Percentiles rank a stretch among this genome's conserved stretches.
Conservation (phyloP, 1,140 invertebrate genomes). For the Heterodera carotae region DNA sequence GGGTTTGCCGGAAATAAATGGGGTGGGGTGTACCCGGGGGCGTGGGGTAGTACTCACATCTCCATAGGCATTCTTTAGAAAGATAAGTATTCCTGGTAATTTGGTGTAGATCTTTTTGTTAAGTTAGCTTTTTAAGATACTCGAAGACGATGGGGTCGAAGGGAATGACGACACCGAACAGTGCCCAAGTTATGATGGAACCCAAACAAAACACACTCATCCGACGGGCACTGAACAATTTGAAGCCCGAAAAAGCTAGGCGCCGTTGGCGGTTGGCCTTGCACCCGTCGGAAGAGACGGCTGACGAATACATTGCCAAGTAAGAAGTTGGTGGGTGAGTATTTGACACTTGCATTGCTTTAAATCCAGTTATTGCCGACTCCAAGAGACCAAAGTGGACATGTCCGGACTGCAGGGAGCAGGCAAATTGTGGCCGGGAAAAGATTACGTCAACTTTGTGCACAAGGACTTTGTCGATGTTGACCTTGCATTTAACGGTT, state of each 20-base stretch:
- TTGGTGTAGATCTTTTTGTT: too few relatives aligned
- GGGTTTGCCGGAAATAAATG: too few relatives aligned
- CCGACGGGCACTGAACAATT: constrained; percentile 56
- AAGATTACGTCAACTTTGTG: constrained; percentile 96
- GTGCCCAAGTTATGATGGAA: constrained; percentile 36
- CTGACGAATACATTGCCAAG: constrained; percentile 61
- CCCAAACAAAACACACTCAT: constrained; percentile 46
- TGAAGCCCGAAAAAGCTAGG: constrained; percentile 53
- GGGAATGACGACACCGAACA: neutral
- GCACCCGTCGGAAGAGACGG: constrained; percentile 53
- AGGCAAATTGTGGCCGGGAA: constrained; percentile 88
- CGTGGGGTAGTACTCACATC: too few relatives aligned
- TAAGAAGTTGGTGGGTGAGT: neutral
- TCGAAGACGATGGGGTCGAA: neutral
- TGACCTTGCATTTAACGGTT: constrained; percentile 82
- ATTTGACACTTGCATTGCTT: neutral
- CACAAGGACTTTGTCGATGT: constrained; percentile 93
- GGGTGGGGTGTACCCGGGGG: too few relatives aligned
- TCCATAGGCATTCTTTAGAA: too few relatives aligned
- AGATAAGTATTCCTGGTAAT: too few relatives aligned
- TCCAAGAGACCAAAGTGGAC: constrained; percentile 52
- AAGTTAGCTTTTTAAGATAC: neutral
- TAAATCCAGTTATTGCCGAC: constrained; percentile 41
- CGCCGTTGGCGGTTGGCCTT: constrained; percentile 61
- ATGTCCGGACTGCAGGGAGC: constrained; percentile 60